phyloP scores from a whole-genome alignment of 2,113 vertebrate species.

The Rhinichthys klamathensis region DNA sequence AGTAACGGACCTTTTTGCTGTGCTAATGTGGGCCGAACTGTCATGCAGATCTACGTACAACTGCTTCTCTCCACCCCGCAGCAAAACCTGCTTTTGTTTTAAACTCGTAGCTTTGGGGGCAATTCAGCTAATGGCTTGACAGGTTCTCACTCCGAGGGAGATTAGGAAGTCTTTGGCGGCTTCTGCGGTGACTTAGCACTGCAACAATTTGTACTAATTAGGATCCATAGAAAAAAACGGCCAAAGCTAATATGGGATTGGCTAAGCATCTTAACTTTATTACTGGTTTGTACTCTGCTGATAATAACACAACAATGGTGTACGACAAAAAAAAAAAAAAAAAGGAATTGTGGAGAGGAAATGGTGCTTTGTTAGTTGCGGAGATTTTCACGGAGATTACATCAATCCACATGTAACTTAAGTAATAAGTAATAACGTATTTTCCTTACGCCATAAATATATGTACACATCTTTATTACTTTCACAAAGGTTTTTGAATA shows the following conservation, averaged over 20 bases:
- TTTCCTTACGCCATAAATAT: not conserved
- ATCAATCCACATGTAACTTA: constrained; percentile 5
- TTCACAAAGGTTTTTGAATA: not conserved
- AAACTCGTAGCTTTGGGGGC: constrained; percentile 50
- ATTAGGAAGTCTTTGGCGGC: constrained; percentile 65
- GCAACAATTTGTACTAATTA: constrained; percentile 66
- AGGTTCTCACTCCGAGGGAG: constrained; percentile 59
- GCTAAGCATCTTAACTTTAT: constrained; percentile 58
- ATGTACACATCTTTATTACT: not conserved
- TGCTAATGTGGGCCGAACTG: constrained; percentile 56
- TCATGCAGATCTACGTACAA: constrained; percentile 62
- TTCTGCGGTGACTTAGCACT: constrained; percentile 56
- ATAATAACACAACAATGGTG: constrained; percentile 56
- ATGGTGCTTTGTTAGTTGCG: constrained; percentile 34
- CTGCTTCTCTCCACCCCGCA: constrained; percentile 49
- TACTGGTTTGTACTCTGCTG: constrained; percentile 40
- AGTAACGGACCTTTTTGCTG: constrained; percentile 42
- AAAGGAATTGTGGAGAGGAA: constrained; percentile 38
- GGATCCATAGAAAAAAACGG: constrained; percentile 54
- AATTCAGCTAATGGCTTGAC: constrained; percentile 60
- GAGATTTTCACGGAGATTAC: constrained; percentile 52
- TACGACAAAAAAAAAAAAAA: not conserved
- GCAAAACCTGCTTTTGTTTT: constrained; percentile 58
- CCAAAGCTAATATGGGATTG: constrained; percentile 50
- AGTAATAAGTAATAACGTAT: not conserved